phyloP scores from a whole-genome alignment of 2,888 invertebrate species.

The Cantharis lateralis region DNA sequence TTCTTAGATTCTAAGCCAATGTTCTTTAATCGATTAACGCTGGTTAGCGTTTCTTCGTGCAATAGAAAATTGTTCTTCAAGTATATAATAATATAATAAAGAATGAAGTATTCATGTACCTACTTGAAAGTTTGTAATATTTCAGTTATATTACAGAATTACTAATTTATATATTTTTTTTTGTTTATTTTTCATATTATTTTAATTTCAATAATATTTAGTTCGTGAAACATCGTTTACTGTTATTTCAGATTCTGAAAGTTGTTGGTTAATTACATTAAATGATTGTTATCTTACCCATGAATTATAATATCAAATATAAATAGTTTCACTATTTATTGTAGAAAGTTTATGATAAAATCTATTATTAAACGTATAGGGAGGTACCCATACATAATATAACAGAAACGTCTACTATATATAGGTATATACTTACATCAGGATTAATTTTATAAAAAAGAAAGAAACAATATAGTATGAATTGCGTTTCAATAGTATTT shows the following conservation, averaged over 20 bases:
- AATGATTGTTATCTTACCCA: not conserved
- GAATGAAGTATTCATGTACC: too few species aligned
- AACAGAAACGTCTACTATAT: not conserved
- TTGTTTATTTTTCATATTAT: not conserved
- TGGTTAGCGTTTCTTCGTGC: too few species aligned
- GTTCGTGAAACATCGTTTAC: not conserved
- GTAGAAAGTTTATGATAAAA: not conserved
- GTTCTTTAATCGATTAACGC: not conserved
- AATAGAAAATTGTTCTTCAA: too few species aligned
- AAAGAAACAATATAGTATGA: not conserved
- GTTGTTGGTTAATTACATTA: not conserved
- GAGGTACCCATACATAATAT: not conserved
- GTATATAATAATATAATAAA: too few species aligned
- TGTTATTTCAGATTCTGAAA: not conserved
- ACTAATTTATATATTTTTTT: not conserved
- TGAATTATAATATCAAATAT: not conserved
- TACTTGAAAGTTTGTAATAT: too few species aligned
- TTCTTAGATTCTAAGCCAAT: not conserved
- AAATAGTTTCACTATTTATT: not conserved
- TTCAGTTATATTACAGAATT: too few species aligned
- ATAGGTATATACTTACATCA: not conserved
- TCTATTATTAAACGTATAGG: not conserved
- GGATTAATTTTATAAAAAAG: not conserved
- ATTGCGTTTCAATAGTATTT: too few species aligned
- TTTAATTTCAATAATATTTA: not conserved